phyloP scores from a whole-genome alignment of 2,113 vertebrate species.

The Sphaerodactylus townsendi region DNA sequence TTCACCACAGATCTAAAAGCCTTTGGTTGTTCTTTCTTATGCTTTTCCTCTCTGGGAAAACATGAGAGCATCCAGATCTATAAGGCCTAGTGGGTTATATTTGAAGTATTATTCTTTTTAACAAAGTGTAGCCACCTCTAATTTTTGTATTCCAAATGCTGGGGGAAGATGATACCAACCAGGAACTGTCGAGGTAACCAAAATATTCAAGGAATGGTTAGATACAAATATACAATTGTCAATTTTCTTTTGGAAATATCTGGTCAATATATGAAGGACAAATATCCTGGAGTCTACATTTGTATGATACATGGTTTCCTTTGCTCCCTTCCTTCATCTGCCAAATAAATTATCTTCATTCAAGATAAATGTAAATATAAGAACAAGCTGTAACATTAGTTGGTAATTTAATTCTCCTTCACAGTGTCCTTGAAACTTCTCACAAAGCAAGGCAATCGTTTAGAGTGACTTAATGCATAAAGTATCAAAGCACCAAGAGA shows the following conservation, averaged over 20 bases:
- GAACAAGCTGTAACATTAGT: conserved; percentile 59
- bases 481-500: conserved; percentile 37
- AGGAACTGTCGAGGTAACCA: conserved; percentile 29
- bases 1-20: conserved; percentile 49
- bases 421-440: conserved; percentile 71
- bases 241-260: conserved; percentile 40
- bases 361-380: conserved; percentile 74
- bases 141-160: conserved; percentile 43
- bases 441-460: conserved; percentile 53
- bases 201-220: conserved; percentile 41
- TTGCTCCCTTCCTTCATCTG: neutral
- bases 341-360: conserved; percentile 62
- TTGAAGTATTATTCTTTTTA: conserved; percentile 63
- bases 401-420: conserved; percentile 72
- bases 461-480: conserved; percentile 59
- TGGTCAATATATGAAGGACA: conserved; percentile 66
- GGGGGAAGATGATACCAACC: conserved; percentile 40
- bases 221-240: conserved; percentile 45
- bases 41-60: conserved; percentile 67
- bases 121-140: conserved; percentile 43
- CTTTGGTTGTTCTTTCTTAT: conserved; percentile 62
- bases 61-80: conserved; percentile 54
- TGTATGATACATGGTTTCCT: conserved; percentile 61
- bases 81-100: conserved; percentile 57
- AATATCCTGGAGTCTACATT: conserved; percentile 65